These are phyloP conservation scores for Phyto melanocephala DNA, from an alignment of 2,888 invertebrate species.

Conservation along the genomic window DNA sequence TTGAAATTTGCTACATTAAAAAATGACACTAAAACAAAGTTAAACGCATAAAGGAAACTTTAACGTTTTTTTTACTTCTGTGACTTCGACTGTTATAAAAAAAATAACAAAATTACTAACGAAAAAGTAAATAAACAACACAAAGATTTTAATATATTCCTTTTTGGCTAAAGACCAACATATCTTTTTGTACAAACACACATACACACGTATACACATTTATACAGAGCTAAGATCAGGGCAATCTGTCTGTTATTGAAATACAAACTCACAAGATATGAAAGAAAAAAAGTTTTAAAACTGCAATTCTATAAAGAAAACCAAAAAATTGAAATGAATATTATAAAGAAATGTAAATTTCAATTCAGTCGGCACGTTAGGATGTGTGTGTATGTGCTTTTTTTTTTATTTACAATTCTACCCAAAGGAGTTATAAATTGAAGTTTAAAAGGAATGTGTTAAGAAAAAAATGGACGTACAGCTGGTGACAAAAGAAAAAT, in stretches of 20 bases:
- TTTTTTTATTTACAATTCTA: constrained; percentile 26
- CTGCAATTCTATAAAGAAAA: constrained; percentile 14
- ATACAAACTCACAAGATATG: background rate
- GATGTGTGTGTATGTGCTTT: background rate
- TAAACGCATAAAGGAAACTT: background rate
- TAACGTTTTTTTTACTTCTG: background rate
- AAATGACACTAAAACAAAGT: background rate
- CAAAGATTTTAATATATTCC: background rate
- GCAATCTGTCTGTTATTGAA: constrained; percentile 14
- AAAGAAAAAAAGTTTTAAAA: constrained; percentile 18
- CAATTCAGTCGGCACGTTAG: background rate
- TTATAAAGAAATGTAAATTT: background rate
- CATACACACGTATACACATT: background rate
- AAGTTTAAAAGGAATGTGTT: constrained; percentile 3
- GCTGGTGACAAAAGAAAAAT: constrained; percentile 11
- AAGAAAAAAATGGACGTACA: background rate
- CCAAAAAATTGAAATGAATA: constrained; percentile 8
- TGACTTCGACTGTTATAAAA: background rate
- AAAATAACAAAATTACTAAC: constrained; percentile 13
- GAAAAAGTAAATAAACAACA: background rate
- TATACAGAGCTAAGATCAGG: background rate
- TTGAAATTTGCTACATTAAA: background rate
- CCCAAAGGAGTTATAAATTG: constrained; percentile 50
- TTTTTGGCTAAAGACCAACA: background rate
- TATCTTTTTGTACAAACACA: background rate